Evolutionary conservation across 2,888 invertebrate genomes (phyloP).

Genomic region (Lissocephala sabroskyi): DNA sequence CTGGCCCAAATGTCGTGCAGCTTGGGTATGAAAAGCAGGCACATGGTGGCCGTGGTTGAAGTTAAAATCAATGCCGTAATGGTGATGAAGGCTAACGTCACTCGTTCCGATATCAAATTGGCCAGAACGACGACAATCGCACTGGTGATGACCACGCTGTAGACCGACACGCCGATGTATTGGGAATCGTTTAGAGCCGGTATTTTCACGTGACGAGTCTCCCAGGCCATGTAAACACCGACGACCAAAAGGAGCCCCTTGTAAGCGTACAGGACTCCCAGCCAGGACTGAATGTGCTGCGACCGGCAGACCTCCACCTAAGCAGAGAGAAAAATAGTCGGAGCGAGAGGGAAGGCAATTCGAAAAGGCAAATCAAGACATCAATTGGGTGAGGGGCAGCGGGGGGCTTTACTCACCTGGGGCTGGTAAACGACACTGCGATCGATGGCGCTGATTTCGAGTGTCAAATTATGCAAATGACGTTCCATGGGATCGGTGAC

Average conservation of each 20-base stretch:
- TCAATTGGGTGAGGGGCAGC: too few species aligned
- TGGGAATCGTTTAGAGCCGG: constrained; percentile 94
- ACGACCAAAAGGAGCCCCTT: constrained; percentile 90
- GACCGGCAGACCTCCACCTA: constrained; percentile 94
- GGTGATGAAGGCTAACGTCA: constrained; percentile 85
- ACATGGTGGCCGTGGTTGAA: constrained; percentile 89
- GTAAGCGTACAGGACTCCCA: constrained; percentile 91
- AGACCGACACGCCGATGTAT: constrained; percentile 94
- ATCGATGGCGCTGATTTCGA: constrained; percentile 83
- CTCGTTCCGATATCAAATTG: constrained; percentile 88
- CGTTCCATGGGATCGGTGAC: constrained; percentile 90
- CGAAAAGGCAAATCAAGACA: background rate
- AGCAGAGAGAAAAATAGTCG: constrained; percentile 61
- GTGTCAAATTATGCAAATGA: constrained; percentile 85
- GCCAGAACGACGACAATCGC: constrained; percentile 90
- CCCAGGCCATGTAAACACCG: constrained; percentile 97
- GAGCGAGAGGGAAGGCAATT: background rate
- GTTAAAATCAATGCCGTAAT: constrained; percentile 87
- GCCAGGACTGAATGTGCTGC: constrained; percentile 89
- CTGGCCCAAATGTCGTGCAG: constrained; percentile 81
- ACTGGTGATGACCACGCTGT: constrained; percentile 91
- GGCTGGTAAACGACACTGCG: constrained; percentile 89
- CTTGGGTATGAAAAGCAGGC: constrained; percentile 90
- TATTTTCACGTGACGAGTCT: constrained; percentile 92
- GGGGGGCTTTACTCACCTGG: constrained; percentile 77